phyloP scores from a whole-genome alignment of 2,113 vertebrate species.

The Forbesichthys papilliferus region DNA sequence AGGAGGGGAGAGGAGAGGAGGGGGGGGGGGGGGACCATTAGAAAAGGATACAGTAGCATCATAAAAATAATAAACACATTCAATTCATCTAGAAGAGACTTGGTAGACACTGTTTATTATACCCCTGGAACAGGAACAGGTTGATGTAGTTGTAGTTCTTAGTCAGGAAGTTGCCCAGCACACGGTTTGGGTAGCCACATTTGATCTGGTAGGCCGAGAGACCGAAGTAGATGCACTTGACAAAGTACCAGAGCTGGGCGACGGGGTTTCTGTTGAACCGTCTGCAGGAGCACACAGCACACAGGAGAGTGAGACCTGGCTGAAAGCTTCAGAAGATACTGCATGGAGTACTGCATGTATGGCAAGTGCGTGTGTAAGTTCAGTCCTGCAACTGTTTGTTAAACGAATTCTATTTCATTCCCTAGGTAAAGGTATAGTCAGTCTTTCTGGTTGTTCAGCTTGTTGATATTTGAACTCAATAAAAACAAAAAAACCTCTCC shows the following conservation, averaged over 20 bases:
- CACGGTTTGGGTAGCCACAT: conserved; percentile 72
- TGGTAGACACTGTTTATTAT: not conserved
- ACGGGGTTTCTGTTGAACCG: conserved; percentile 70
- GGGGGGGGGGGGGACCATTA: not conserved
- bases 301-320: not conserved
- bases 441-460: too few relatives aligned
- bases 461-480: too few relatives aligned
- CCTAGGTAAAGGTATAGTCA: too few relatives aligned
- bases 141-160: conserved; percentile 77
- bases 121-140: conserved; percentile 78
- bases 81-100: too few relatives aligned
- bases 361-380: too few relatives aligned
- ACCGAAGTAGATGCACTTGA: conserved; percentile 75
- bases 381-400: too few relatives aligned
- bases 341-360: too few relatives aligned
- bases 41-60: not conserved
- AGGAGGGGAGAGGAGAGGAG: not conserved
- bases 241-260: conserved; percentile 78
- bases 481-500: too few relatives aligned
- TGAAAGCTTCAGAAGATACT: too few relatives aligned
- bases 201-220: conserved; percentile 77
- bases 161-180: conserved; percentile 76
- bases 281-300: conserved; percentile 53
- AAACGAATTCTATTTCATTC: too few relatives aligned
- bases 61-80: not conserved